Base-by-base conservation (phyloP, 2,113 vertebrate species). In the Hemicordylus capensis region DNA sequence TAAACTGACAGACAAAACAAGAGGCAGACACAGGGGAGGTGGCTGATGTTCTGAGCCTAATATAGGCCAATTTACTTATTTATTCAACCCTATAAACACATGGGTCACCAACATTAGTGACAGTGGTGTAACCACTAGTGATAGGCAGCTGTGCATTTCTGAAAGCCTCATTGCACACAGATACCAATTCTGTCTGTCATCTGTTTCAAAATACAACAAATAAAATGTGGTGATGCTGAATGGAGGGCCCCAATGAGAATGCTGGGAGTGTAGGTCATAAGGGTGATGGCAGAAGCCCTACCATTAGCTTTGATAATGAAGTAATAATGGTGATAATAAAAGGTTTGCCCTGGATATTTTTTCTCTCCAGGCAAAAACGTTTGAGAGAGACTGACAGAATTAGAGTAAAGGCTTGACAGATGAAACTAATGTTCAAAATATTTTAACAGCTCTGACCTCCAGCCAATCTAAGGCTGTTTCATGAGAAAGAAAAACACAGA, bases 331-430 rank as follows among this genome's bases (percentile, higher is more conserved):
- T 46, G 39, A 64, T 76, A 64, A 72, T 37, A 74, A 73, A 37
- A 63, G 11, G 37, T 37, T 81, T 81, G 51, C 19, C 26, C 51
- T 24, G 28, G 28, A 56, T 56, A 26, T 4, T 61, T 81, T 51
- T 87, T 54, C 22, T 28, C 6, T 74, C 14, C 14, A 59, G 24
- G 74, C 6, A 84, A 91, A 46, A 44, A 7, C 15, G 11, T 28
- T 61, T 75, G 72, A 74, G 42, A 70, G 42, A 28, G 73, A 22
- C 0, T 31, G 76, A 73, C 54, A 74, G 44, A 28, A 0, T 4
- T 66, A 80, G 84, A 88, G 82, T 31, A 4, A 81, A 14, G 10
- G 11, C 4, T 28, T 75, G 64, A 34, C 59, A 84, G 83, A 76
- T 77, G 34, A 67, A 76, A n/a, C 19, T 22, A 83, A 61, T 69